A percentile compares a stretch with the other conserved stretches of the same genome.
Evolutionary conservation across 2,888 invertebrate genomes (phyloP).

Genomic region (Epirrhoe alternata): DNA sequence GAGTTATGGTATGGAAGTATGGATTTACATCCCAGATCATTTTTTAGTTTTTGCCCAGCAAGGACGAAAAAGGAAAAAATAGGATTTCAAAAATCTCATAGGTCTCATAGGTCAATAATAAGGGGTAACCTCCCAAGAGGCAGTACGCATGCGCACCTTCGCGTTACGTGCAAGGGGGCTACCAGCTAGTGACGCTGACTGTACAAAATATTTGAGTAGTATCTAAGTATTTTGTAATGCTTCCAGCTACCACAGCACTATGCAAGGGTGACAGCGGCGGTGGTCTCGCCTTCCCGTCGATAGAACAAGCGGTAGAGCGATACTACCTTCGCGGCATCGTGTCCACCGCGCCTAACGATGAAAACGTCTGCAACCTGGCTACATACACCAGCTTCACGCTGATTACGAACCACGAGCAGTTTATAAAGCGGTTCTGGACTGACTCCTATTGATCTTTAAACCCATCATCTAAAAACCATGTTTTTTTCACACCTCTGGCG

Average conservation of each 20-base stretch:
- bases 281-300: constrained; percentile 60
- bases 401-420: constrained; percentile 59
- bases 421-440: constrained; percentile 55
- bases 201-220: too few relatives aligned
- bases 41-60: too few relatives aligned
- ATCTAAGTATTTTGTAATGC: background rate
- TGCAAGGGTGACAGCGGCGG: constrained; percentile 67
- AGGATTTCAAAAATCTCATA: too few relatives aligned
- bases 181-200: too few relatives aligned
- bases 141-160: too few relatives aligned
- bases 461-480: too few relatives aligned
- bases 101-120: too few relatives aligned
- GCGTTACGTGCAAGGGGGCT: too few relatives aligned
- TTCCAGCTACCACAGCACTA: constrained; percentile 48
- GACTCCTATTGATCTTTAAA: constrained; percentile 5
- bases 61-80: background rate
- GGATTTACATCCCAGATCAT: too few relatives aligned
- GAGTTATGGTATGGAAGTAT: too few relatives aligned
- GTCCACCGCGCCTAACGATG: constrained; percentile 63
- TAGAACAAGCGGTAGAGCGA: constrained; percentile 51
- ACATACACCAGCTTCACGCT: constrained; percentile 65
- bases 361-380: constrained; percentile 57
- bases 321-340: constrained; percentile 71
- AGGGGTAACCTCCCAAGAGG: too few relatives aligned
- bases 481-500: too few relatives aligned